These are phyloP conservation scores for Stenolophus ochropezus DNA, from an alignment of 2,888 invertebrate species.

Conservation along the genomic window DNA sequence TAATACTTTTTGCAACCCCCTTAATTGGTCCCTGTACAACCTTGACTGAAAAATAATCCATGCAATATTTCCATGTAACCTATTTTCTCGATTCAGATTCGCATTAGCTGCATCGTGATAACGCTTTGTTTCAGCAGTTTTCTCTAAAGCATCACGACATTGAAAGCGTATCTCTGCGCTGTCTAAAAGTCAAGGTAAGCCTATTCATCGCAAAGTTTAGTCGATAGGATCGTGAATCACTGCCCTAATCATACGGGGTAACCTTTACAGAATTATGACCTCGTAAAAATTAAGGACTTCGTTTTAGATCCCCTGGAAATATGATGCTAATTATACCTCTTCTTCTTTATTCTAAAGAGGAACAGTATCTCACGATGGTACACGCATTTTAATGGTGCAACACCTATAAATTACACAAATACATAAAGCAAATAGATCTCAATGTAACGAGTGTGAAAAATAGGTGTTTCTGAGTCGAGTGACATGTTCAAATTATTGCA, in stretches of 20 bases:
- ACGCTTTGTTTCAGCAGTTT: neutral
- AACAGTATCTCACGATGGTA: neutral
- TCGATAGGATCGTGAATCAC: slow-evolving; percentile 3
- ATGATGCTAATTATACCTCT: neutral
- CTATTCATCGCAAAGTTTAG: slow-evolving; percentile 38
- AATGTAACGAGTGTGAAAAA: too few species aligned
- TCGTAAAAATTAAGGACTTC: neutral
- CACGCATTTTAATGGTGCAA: too few species aligned
- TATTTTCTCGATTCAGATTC: neutral
- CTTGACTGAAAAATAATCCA: neutral
- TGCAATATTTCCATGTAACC: neutral
- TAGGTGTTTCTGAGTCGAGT: too few species aligned
- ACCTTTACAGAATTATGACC: neutral
- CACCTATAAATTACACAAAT: too few species aligned
- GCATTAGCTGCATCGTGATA: neutral
- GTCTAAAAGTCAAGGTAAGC: slow-evolving; percentile 40
- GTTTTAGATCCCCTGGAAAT: neutral
- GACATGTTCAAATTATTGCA: too few species aligned
- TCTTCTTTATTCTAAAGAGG: neutral
- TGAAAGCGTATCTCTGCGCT: neutral
- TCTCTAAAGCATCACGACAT: slow-evolving; percentile 25
- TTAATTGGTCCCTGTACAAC: neutral
- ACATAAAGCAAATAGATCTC: too few species aligned
- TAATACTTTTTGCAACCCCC: neutral
- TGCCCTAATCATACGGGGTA: neutral